phyloP scores from a whole-genome alignment of 2,113 vertebrate genomes.

The Labrus mixtus region DNA sequence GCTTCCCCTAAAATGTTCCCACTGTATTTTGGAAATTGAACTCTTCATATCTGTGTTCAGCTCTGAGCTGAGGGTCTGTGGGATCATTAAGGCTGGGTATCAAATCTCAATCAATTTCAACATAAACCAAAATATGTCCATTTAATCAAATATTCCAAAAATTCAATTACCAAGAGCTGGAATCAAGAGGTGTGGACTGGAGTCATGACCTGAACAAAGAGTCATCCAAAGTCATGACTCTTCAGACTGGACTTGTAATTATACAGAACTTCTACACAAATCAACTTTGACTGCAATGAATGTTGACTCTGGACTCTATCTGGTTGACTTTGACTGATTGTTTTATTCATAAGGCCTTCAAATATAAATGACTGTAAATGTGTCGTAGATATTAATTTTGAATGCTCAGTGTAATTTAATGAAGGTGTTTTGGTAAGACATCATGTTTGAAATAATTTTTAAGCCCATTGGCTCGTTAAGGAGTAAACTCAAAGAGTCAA shows the following conservation, averaged over 20 bases:
- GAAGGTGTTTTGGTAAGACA: too few relatives aligned
- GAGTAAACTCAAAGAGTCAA: background rate
- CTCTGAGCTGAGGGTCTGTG: slow-evolving; percentile 31
- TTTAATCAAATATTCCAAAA: background rate
- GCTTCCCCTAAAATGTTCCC: slow-evolving; percentile 3
- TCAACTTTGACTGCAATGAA: background rate
- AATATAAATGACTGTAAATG: too few relatives aligned
- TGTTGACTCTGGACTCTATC: background rate
- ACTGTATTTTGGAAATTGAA: slow-evolving; percentile 46
- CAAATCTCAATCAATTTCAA: background rate
- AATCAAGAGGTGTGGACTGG: background rate
- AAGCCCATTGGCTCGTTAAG: background rate
- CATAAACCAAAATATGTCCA: background rate
- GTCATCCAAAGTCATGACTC: background rate
- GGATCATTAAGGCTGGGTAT: slow-evolving; percentile 35
- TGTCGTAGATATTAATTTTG: too few relatives aligned
- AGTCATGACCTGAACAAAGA: background rate
- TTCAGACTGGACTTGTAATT: too few relatives aligned
- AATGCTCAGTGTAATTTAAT: too few relatives aligned
- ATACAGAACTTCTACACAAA: too few relatives aligned
- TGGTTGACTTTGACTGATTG: background rate
- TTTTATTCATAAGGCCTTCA: too few relatives aligned
- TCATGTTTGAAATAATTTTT: too few relatives aligned
- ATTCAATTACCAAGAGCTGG: background rate
- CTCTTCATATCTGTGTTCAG: slow-evolving; percentile 52